Conservation (phyloP, 2,888 invertebrate species). For the Drosophila limbata region DNA sequence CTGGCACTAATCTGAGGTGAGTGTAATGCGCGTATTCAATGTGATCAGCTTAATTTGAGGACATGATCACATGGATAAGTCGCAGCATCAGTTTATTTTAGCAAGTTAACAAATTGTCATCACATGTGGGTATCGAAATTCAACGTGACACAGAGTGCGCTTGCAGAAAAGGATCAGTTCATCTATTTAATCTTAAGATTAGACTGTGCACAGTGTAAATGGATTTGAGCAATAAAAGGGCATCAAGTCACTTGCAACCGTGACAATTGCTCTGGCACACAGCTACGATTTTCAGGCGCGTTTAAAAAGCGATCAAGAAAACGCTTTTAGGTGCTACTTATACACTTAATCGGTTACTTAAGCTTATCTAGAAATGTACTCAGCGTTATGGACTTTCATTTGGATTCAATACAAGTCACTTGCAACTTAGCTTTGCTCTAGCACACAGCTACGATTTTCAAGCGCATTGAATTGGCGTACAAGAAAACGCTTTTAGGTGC, state of each 20-base stretch:
- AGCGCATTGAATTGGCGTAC: slow-evolving; percentile 53
- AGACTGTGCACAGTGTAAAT: slow-evolving; percentile 48
- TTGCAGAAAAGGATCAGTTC: slow-evolving; percentile 42
- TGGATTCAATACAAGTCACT: slow-evolving; percentile 41
- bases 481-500: slow-evolving; percentile 70
- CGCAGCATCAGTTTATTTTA: slow-evolving; percentile 34
- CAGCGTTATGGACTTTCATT: slow-evolving; percentile 43
- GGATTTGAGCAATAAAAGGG: slow-evolving; percentile 24
- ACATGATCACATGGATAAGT: slow-evolving; percentile 55
- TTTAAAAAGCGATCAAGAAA: slow-evolving; percentile 63
- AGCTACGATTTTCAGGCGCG: slow-evolving; percentile 59
- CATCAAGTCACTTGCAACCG: slow-evolving; percentile 45
- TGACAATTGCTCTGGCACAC: slow-evolving; percentile 59
- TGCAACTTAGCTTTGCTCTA: slow-evolving; percentile 63
- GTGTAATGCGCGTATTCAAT: slow-evolving; percentile 54
- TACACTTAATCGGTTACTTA: too few relatives aligned
- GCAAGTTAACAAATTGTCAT: slow-evolving; percentile 52
- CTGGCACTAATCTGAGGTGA: background rate
- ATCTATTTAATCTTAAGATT: slow-evolving; percentile 2
- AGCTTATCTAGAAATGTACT: slow-evolving; percentile 31
- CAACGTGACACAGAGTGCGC: slow-evolving; percentile 72
- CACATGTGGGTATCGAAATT: slow-evolving; percentile 45
- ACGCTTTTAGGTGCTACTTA: slow-evolving; percentile 72
- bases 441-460: slow-evolving; percentile 77
- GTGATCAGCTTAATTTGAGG: slow-evolving; percentile 25